Evolutionary conservation across 2,113 vertebrate genomes (phyloP), one percentile per base, ranked within the genome.

Genomic region (Mungos mungo): DNA sequence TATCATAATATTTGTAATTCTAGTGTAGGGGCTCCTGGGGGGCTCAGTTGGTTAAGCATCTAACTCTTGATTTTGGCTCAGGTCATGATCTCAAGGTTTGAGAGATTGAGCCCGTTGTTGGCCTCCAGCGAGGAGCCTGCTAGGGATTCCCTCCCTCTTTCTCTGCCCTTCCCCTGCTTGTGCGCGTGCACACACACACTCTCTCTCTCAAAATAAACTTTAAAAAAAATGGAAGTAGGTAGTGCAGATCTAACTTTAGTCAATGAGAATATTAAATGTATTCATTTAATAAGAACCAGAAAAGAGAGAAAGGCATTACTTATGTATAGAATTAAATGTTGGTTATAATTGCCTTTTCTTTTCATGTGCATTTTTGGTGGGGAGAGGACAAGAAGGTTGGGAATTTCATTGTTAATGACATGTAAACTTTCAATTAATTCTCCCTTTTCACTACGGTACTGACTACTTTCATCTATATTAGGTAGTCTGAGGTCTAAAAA

Each of bases 1-100:
- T 76, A 68, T 82, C 74, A 5, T 89, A 25, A 31, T 68, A 65
- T 45, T 91, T 81, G 81, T 76, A 94, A 90, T 77, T 97, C 57
- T 60, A 60, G 57, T 60, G 6, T 60, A 23, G 21, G 57, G 57
- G 57, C 57, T 2, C 57, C 57, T 60, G 57, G 57, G 57, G 23
- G 7, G 57, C 57, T 23, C 21, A 60, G 57, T 60, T 60, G 57
- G 57, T 60, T 60, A 60, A 60, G 21, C 19, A 60, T 60, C 21
- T 21, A 60, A 23, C 21, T 60, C 57, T 60, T 60, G 57, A 60
- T 60, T 60, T 60, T 9, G 57, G 57, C 57, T 60, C 21, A 60
- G 57, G 57, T 60, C 57, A 21, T 60, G 57, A 60, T 60, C 57
- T 60, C 57, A 60, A 23, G 57, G 57, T 60, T 60, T 18, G 7